Evolutionary conservation across 2,888 invertebrate species (phyloP).

Genomic region (Alitta virens): DNA sequence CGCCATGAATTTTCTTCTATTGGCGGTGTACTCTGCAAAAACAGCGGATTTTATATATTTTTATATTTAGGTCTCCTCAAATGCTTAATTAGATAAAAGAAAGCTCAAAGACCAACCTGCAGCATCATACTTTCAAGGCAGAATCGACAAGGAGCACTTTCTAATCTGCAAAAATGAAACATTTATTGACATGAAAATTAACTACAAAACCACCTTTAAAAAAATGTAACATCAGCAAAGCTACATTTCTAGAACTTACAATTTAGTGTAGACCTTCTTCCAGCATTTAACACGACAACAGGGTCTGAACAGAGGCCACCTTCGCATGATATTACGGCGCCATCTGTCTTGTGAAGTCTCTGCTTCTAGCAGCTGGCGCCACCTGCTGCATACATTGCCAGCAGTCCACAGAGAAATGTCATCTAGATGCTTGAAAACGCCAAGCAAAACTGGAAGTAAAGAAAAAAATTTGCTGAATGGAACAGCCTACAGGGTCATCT

Average conservation of each 20-base stretch:
- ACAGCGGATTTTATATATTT: no score
- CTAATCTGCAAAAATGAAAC: conserved; percentile 63
- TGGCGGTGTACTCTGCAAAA: conserved; percentile 50
- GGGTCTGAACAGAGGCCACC: conserved; percentile 86
- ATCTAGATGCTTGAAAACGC: conserved; percentile 85
- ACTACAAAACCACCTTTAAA: no score
- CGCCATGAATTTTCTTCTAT: conserved; percentile 77
- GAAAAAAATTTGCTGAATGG: no score
- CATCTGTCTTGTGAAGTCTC: conserved; percentile 78
- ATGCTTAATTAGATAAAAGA: no score
- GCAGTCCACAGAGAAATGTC: conserved; percentile 88
- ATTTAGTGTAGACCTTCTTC: conserved; percentile 70
- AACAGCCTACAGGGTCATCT: no score
- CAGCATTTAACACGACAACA: conserved; percentile 72
- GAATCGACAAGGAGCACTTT: conserved; percentile 80
- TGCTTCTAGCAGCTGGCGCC: conserved; percentile 77
- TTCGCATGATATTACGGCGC: conserved; percentile 71
- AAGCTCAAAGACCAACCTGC: conserved; percentile 44
- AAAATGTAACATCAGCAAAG: no score
- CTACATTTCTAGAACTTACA: conserved; percentile 50
- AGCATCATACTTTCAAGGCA: conserved; percentile 82
- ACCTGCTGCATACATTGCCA: conserved; percentile 79
- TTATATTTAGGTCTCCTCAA: no score
- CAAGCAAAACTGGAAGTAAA: conserved; percentile 65
- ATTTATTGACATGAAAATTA: not conserved